Conservation (phyloP, 37 sponge, comb jelly and placozoan genomes). For the Dysidea cf. avara region DNA sequence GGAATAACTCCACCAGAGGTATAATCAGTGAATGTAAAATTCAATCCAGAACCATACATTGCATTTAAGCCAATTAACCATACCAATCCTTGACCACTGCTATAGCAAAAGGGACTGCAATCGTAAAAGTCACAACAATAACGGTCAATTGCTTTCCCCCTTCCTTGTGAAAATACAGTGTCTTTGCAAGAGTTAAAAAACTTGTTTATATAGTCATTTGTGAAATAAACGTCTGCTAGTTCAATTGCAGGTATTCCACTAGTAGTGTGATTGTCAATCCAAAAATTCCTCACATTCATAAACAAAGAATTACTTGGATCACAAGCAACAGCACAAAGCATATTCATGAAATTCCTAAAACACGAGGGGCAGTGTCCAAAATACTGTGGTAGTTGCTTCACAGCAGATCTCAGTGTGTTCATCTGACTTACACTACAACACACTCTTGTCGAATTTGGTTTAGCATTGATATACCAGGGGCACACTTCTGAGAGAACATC, state of each 20-base stretch:
- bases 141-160: conserved; percentile 45
- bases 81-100: no score
- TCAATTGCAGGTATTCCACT: neutral
- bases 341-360: conserved; percentile 71
- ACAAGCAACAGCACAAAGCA: conserved; percentile 87
- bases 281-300: conserved; percentile 52
- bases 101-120: conserved; percentile 59
- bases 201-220: conserved; percentile 29
- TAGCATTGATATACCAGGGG: conserved; percentile 51
- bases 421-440: conserved; percentile 74
- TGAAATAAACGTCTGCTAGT: conserved; percentile 20
- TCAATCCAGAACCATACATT: no score
- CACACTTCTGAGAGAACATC: conserved; percentile 47
- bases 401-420: conserved; percentile 26
- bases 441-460: conserved; percentile 28
- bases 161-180: conserved; percentile 64
- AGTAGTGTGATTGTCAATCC: conserved; percentile 2
- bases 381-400: conserved; percentile 43
- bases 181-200: conserved; percentile 77
- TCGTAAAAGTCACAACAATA: conserved; percentile 65
- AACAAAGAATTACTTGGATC: conserved; percentile 72
- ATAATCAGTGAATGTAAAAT: conserved; percentile 31
- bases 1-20: neutral
- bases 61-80: no score
- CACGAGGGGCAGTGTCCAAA: conserved; percentile 84